phyloP scores from a whole-genome alignment of 2,888 invertebrate genomes.

The Corythucha ciliata region DNA sequence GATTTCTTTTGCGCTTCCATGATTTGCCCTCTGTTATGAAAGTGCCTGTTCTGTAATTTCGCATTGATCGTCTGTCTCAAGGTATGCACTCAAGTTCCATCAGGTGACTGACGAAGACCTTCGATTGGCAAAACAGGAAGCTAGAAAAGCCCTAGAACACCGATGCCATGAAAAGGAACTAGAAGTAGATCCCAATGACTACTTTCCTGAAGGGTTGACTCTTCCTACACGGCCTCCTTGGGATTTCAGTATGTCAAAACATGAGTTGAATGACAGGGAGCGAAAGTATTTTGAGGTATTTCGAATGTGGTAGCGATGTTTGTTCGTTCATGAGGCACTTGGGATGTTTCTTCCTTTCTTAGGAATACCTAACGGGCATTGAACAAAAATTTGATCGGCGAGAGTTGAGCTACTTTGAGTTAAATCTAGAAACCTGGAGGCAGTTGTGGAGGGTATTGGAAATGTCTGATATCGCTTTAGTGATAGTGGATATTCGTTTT shows the following conservation, averaged over 20 bases:
- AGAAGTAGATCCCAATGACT: conserved; percentile 58
- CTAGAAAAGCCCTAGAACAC: conserved; percentile 49
- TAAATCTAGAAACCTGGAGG: conserved; percentile 93
- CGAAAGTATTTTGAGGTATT: conserved; percentile 41
- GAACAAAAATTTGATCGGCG: conserved; percentile 18
- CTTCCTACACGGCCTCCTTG: conserved; percentile 82
- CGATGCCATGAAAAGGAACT: conserved; percentile 51
- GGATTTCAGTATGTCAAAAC: conserved; percentile 64
- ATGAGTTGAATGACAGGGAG: conserved; percentile 66
- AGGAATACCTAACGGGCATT: conserved; percentile 53
- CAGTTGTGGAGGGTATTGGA: conserved; percentile 93
- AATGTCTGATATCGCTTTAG: conserved; percentile 80
- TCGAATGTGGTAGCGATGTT: too few relatives aligned
- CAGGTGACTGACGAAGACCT: conserved; percentile 69
- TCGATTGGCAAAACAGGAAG: conserved; percentile 56
- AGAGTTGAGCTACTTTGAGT: conserved; percentile 68
- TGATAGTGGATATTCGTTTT: conserved; percentile 81
- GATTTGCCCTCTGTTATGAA: too few relatives aligned
- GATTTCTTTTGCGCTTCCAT: too few relatives aligned
- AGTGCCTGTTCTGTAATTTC: not conserved
- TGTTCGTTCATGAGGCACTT: not conserved
- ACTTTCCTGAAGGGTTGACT: conserved; percentile 57
- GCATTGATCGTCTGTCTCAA: conserved; percentile 29
- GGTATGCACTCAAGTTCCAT: conserved; percentile 73
- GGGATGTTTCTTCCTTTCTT: conserved; percentile 34